Evolutionary conservation across 2,113 vertebrate genomes (phyloP).

Genomic region (Ondatra zibethicus): DNA sequence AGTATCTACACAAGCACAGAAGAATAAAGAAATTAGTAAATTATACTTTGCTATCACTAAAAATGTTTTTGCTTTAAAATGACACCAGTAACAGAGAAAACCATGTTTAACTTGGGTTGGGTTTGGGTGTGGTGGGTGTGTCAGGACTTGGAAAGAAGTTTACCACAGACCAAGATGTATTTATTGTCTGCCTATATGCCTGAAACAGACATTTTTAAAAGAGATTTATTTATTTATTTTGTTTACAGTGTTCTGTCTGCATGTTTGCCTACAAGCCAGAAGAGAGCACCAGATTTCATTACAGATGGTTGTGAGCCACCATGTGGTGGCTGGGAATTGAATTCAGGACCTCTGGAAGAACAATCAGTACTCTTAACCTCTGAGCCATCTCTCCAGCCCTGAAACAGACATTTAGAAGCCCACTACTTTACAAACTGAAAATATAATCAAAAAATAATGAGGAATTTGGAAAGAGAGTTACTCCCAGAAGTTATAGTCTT

Average conservation of each 20-base stretch:
- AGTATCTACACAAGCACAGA: not conserved
- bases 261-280: too few relatives aligned
- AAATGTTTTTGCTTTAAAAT: not conserved
- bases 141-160: not conserved
- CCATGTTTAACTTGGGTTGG: not conserved
- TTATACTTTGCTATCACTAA: constrained; percentile 7
- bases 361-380: too few relatives aligned
- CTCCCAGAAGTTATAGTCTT: not conserved
- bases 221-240: too few relatives aligned
- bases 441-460: not conserved
- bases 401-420: too few relatives aligned
- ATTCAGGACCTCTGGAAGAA: too few relatives aligned
- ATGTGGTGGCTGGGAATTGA: too few relatives aligned
- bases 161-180: not conserved
- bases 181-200: not conserved
- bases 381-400: too few relatives aligned
- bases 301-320: too few relatives aligned
- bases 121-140: too few relatives aligned
- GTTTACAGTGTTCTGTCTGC: too few relatives aligned
- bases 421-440: not conserved
- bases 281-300: too few relatives aligned
- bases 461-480: not conserved
- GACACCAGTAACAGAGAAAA: not conserved
- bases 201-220: too few relatives aligned
- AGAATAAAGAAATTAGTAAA: not conserved